Conservation (phyloP, 2,113 vertebrate species). For the Pseudonaja textilis region DNA sequence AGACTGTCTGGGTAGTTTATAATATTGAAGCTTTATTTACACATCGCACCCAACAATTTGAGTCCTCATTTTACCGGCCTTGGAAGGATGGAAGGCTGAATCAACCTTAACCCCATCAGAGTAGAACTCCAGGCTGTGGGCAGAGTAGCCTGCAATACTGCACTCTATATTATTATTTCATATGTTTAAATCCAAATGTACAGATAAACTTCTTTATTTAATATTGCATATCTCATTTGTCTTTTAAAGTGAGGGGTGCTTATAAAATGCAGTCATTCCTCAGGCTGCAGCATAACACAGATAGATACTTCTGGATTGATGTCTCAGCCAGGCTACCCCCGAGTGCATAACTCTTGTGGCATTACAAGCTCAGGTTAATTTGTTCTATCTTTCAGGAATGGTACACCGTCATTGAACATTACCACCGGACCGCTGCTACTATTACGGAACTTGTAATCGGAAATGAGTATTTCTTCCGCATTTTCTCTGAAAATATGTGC, state of each 20-base stretch:
- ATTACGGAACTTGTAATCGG: slow-evolving; percentile 92
- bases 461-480: slow-evolving; percentile 94
- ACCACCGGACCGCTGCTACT: slow-evolving; percentile 89
- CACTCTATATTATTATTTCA: background rate
- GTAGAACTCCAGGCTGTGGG: too few species aligned
- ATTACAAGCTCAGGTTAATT: background rate
- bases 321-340: background rate
- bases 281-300: background rate
- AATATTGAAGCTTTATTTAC: too few species aligned
- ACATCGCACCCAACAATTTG: too few species aligned
- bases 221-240: background rate
- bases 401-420: slow-evolving; percentile 89
- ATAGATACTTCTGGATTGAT: background rate
- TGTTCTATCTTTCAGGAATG: slow-evolving; percentile 71
- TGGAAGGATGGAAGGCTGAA: too few species aligned
- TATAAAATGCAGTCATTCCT: accelerated
- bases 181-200: background rate
- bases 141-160: too few species aligned
- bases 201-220: background rate
- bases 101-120: too few species aligned
- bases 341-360: background rate
- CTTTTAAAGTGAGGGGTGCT: background rate
- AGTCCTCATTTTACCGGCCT: too few species aligned
- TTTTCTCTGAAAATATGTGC: slow-evolving; percentile 95
- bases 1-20: too few species aligned